Evolutionary conservation across 2,113 vertebrate species (phyloP).

Genomic region (Corythornis vintsioides): DNA sequence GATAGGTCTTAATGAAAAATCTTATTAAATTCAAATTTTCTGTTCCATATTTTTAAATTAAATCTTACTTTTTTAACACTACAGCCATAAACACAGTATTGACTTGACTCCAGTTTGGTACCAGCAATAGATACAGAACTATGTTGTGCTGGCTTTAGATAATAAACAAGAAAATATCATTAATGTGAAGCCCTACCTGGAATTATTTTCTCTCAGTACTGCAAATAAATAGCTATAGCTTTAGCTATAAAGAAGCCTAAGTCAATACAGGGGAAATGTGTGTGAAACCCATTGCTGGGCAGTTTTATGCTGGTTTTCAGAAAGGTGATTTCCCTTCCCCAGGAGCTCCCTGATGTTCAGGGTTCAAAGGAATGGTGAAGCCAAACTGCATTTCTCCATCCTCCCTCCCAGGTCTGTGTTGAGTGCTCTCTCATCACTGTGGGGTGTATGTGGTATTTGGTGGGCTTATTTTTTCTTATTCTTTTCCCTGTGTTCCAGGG

Average conservation of each 20-base stretch:
- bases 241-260: background rate
- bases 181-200: conserved; percentile 7
- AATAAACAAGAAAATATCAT: background rate
- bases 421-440: no score
- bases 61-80: background rate
- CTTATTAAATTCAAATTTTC: conserved; percentile 32
- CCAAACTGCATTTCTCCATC: rapidly evolving
- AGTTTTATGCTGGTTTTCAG: background rate
- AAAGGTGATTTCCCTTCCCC: background rate
- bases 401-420: background rate
- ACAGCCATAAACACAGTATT: background rate
- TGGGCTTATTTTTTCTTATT: background rate
- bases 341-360: background rate
- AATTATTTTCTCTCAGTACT: background rate
- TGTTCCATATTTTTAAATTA: conserved; percentile 27
- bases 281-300: background rate
- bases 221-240: background rate
- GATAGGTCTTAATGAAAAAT: background rate
- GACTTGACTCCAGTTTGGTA: background rate
- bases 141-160: background rate
- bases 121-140: background rate
- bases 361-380: rapidly evolving
- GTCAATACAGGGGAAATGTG: background rate
- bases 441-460: background rate
- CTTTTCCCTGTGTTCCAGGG: background rate